phyloP scores from a whole-genome alignment of 2,113 vertebrate genomes.

The Pao palembangensis region DNA sequence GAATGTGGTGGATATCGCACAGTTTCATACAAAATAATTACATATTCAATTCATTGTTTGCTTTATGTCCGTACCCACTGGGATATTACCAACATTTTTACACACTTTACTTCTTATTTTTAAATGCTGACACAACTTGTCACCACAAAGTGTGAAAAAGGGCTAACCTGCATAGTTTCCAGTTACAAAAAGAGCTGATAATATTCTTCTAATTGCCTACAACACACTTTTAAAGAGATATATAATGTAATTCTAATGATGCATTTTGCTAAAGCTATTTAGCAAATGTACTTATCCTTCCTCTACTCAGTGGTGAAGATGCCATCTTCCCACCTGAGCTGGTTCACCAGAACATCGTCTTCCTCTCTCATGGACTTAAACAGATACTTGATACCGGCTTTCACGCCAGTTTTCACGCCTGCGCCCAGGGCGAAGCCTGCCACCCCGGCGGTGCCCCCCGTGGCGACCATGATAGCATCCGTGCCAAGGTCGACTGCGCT shows the following conservation, averaged over 20 bases:
- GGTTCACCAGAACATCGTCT: constrained; percentile 72
- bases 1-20: constrained; percentile 6
- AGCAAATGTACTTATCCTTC: not conserved
- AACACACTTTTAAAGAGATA: not conserved
- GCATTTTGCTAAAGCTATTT: constrained; percentile 14
- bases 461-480: constrained; percentile 73
- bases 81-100: too few species aligned
- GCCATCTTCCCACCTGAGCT: constrained; percentile 62
- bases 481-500: constrained; percentile 81
- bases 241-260: not conserved
- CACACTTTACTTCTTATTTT: too few species aligned
- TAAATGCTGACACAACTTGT: too few species aligned
- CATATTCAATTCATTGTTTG: too few species aligned
- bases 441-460: constrained; percentile 59
- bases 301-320: constrained; percentile 51
- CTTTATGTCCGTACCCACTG: too few species aligned
- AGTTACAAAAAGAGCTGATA: not conserved
- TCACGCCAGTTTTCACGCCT: constrained; percentile 79
- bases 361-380: constrained; percentile 69
- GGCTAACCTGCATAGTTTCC: not conserved
- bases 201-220: too few species aligned
- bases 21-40: too few species aligned
- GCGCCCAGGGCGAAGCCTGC: constrained; percentile 67
- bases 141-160: too few species aligned
- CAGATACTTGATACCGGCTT: constrained; percentile 75